Conservation (phyloP, 2,888 invertebrate species). For the Papilio demoleus region DNA sequence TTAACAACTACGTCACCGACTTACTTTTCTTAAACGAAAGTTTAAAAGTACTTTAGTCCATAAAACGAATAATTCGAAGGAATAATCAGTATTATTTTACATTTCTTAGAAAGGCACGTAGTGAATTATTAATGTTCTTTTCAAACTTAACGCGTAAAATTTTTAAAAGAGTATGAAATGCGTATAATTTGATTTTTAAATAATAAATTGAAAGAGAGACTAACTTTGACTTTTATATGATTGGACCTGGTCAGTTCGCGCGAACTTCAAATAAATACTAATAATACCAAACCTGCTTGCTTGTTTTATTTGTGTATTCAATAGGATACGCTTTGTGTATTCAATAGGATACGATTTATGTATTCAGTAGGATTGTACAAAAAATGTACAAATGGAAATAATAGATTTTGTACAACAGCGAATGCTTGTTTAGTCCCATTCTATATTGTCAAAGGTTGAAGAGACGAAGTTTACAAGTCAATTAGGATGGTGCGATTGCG, state of each 20-base stretch:
- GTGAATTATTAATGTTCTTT: constrained; percentile 24
- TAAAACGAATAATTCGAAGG: background rate
- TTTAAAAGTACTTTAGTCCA: background rate
- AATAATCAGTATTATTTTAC: background rate
- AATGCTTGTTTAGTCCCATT: background rate
- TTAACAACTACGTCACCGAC: too few species aligned
- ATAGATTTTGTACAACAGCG: too few species aligned
- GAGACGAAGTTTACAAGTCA: constrained; percentile 54
- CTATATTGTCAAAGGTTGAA: background rate
- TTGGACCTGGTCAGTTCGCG: background rate
- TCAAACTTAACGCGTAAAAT: constrained; percentile 5
- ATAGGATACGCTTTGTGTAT: too few species aligned
- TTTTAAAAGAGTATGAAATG: background rate
- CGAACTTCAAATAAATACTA: background rate
- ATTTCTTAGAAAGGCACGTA: background rate
- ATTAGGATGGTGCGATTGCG: constrained; percentile 49
- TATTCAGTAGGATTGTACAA: too few species aligned
- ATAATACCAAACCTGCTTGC: background rate
- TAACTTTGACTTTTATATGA: background rate
- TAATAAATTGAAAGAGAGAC: constrained; percentile 35
- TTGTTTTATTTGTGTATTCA: too few species aligned
- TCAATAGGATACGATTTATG: too few species aligned
- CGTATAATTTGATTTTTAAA: constrained; percentile 21
- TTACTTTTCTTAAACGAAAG: background rate
- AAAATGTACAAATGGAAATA: too few species aligned